A percentile compares a stretch with the other conserved stretches of the same genome.
Conservation (phyloP, 2,888 invertebrate species). For the Corbicula japonica region DNA sequence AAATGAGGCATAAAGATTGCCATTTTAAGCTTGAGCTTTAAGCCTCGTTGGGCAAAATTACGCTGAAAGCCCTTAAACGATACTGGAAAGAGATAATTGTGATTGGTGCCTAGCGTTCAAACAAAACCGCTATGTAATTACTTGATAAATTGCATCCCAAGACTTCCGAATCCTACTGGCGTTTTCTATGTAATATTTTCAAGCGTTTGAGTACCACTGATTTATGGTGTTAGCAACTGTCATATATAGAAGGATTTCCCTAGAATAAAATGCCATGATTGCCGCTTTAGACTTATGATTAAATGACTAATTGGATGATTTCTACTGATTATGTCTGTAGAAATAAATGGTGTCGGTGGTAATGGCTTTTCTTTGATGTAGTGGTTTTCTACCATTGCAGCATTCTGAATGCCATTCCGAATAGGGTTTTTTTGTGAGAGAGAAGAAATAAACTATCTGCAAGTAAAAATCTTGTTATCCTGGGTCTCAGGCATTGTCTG, state of each 20-base stretch:
- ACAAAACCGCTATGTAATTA: slow-evolving; percentile 70
- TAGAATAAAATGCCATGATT: slow-evolving; percentile 61
- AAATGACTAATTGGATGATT: slow-evolving; percentile 65
- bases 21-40: slow-evolving; percentile 59
- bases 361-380: slow-evolving; percentile 50
- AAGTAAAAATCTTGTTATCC: slow-evolving; percentile 42
- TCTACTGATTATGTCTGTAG: slow-evolving; percentile 59
- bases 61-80: slow-evolving; percentile 67
- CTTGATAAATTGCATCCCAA: slow-evolving; percentile 69
- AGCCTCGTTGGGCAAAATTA: slow-evolving; percentile 64
- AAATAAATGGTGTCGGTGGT: slow-evolving; percentile 52
- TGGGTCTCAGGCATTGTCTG: background rate
- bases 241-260: slow-evolving; percentile 58
- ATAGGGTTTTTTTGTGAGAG: slow-evolving; percentile 23
- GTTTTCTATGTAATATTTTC: slow-evolving; percentile 62
- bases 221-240: slow-evolving; percentile 62
- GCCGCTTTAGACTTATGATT: slow-evolving; percentile 65
- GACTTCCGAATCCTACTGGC: slow-evolving; percentile 42
- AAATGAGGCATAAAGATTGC: slow-evolving; percentile 70
- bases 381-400: slow-evolving; percentile 38
- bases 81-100: slow-evolving; percentile 64
- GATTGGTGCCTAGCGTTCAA: slow-evolving; percentile 64
- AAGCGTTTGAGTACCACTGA: slow-evolving; percentile 54
- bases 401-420: slow-evolving; percentile 3
- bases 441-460: slow-evolving; percentile 15